Base-by-base conservation (phyloP, 2,888 invertebrate species). In the Lysandra coridon region DNA sequence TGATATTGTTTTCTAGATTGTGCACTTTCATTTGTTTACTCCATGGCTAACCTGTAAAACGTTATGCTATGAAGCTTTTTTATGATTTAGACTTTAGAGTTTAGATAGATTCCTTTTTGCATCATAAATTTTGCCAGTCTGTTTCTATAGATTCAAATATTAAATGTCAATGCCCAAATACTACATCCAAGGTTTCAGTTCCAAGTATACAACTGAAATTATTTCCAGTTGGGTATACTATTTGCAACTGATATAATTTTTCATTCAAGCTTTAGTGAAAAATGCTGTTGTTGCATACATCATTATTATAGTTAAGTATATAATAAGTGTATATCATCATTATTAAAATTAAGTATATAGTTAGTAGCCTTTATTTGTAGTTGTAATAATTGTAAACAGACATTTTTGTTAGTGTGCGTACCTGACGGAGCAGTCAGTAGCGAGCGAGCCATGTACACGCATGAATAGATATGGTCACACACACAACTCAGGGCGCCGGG, bases 281-380 rank as follows among this genome's bases (percentile, higher is more conserved):
- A 88, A 87, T 88, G 92, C 92, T 92, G 89, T 85, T 83, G 83
- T 91, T 92, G 92, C 92, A 87, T 81, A 89, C 91, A 78, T 75
- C 37, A 23, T 53, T 57, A 23, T 23, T 23, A 23, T 23, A 23
- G 0, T 23, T 23, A 23, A 23, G 23, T 23, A 23, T 23, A 23
- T 23, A 23, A 23, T 23, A 23, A 23, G 23, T 23, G 0, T 23
- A 23, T 23, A 23, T 23, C 23, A 23, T 23, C 0, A 23, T 23
- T 23, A 23, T 23, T 23, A 23, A 23, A 23, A 23, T 23, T 23
- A 23, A 23, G 23, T 23, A 23, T 23, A 23, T 23, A 23, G 23
- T 23, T 23, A 23, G 23, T 23, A 23, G 23, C 23, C 23, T 23
- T 23, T 23, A 23, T 23, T 23, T 23, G 23, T 23, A 23, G 23